Percentiles rank a stretch among this genome's conserved stretches.
Evolutionary conservation across 2,113 vertebrate genomes (phyloP).

Genomic region (Rhabdornis inornatus): DNA sequence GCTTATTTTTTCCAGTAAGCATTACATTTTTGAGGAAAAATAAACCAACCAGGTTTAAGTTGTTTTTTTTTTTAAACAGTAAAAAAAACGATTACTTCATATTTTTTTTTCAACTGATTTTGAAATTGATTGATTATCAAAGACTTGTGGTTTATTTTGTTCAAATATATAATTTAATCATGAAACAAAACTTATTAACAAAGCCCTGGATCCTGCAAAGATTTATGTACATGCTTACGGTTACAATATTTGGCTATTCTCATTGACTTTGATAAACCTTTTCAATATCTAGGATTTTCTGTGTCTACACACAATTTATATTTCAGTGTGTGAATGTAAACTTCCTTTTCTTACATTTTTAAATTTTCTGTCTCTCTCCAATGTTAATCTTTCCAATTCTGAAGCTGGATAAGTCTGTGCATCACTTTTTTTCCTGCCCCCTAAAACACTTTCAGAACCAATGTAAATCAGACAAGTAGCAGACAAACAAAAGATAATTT

Average conservation of each 20-base stretch:
- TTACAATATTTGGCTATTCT: background rate
- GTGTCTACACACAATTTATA: background rate
- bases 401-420: background rate
- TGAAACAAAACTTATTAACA: background rate
- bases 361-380: background rate
- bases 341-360: background rate
- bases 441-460: background rate
- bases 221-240: background rate
- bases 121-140: background rate
- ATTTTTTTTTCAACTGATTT: background rate
- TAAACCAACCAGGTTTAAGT: background rate
- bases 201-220: background rate
- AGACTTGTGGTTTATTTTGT: background rate
- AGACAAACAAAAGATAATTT: background rate
- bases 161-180: background rate
- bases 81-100: background rate
- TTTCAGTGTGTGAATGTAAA: background rate
- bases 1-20: background rate
- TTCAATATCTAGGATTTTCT: background rate
- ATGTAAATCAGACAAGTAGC: background rate
- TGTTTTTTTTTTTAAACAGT: background rate
- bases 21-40: background rate
- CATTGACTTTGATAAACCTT: background rate
- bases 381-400: background rate
- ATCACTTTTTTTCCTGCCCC: background rate